phyloP scores from a whole-genome alignment of 2,113 vertebrate species.

The Syrmaticus mikado region DNA sequence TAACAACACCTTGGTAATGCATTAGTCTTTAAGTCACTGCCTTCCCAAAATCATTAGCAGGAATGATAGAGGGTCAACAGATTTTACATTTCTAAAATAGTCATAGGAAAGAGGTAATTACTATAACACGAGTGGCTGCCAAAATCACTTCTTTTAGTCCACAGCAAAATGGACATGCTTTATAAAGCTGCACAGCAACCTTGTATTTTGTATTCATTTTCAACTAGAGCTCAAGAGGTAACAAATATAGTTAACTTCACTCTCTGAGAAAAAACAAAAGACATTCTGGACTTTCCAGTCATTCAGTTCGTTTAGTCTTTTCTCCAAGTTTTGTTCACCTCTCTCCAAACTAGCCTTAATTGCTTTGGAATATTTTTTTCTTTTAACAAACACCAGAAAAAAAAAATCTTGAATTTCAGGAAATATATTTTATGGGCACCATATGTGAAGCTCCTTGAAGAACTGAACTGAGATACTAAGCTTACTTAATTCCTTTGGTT shows the following conservation, averaged over 20 bases:
- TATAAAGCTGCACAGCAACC: neutral
- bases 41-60: neutral
- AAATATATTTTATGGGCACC: neutral
- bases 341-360: neutral
- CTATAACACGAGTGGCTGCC: neutral
- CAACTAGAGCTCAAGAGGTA: neutral
- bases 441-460: neutral
- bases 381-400: neutral
- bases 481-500: neutral
- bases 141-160: neutral
- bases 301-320: neutral
- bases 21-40: neutral
- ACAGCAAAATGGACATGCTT: neutral
- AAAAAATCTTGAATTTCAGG: neutral
- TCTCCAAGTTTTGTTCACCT: neutral
- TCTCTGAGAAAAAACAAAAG: neutral
- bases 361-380: rapidly evolving
- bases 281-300: neutral
- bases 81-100: neutral
- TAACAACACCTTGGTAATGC: neutral
- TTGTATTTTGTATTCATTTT: neutral
- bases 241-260: neutral
- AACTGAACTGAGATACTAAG: neutral
- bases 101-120: neutral
- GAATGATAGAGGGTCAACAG: neutral